phyloP scores from a whole-genome alignment of 2,888 invertebrate species.

The Mythimna ferrago region DNA sequence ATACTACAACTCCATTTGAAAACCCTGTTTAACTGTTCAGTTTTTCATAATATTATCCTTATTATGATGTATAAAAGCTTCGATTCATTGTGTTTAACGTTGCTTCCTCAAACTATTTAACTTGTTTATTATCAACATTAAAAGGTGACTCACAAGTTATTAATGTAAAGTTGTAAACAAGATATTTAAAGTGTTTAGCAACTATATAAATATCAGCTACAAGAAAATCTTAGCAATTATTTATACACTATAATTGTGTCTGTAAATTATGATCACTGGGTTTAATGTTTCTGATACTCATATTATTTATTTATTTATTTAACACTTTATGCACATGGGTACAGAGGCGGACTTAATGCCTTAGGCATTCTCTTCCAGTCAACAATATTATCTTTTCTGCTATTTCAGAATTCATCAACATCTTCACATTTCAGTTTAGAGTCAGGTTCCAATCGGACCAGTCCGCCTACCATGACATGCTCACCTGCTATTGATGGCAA shows the following conservation, averaged over 20 bases:
- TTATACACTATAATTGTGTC: background rate
- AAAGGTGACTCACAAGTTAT: slow-evolving; percentile 18
- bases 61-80: background rate
- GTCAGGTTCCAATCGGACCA: no score
- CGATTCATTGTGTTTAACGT: background rate
- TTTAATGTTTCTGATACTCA: no score
- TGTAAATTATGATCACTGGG: no score
- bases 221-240: background rate
- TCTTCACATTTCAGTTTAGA: background rate
- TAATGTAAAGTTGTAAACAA: slow-evolving; percentile 3
- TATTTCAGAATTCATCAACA: background rate
- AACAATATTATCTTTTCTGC: no score
- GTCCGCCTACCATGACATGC: no score
- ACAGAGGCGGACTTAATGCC: no score
- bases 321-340: no score
- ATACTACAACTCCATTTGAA: background rate
- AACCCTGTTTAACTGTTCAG: background rate
- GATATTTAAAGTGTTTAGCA: background rate
- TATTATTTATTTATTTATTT: no score
- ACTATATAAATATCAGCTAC: background rate
- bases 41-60: background rate
- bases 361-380: no score
- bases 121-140: slow-evolving; percentile 1
- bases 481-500: no score
- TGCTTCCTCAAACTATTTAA: slow-evolving; percentile 13